Conservation (phyloP, 2,888 invertebrate species). For the Trachelus tabidus region DNA sequence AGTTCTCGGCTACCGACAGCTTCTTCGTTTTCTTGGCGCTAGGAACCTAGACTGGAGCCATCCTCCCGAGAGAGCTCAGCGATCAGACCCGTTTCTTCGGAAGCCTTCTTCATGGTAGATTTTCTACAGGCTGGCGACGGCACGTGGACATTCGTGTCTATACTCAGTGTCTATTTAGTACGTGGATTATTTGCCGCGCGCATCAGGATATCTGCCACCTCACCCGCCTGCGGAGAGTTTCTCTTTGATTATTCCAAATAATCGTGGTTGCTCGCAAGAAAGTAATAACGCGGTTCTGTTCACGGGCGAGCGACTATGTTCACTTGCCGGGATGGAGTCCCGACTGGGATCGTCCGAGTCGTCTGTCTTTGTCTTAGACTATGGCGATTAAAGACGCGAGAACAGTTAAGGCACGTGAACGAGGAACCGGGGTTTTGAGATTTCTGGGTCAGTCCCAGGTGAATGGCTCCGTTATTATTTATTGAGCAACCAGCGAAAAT, state of each 20-base stretch:
- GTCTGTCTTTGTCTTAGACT: background rate
- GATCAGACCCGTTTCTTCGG: slow-evolving; percentile 28
- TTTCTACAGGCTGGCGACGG: background rate
- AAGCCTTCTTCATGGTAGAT: background rate
- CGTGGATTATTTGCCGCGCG: slow-evolving; percentile 41
- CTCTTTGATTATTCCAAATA: slow-evolving; percentile 42
- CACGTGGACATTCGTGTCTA: background rate
- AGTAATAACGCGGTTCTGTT: slow-evolving; percentile 20
- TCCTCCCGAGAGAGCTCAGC: slow-evolving; percentile 15
- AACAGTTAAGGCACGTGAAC: background rate
- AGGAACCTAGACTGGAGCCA: slow-evolving; percentile 19
- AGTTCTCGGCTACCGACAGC: background rate
- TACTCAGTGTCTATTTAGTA: slow-evolving; percentile 50
- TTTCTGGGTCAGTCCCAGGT: slow-evolving; percentile 1
- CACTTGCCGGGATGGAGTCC: background rate
- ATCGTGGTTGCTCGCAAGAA: slow-evolving; percentile 14
- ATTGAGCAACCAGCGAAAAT: background rate
- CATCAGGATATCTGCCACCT: background rate
- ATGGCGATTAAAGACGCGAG: background rate
- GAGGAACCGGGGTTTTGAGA: background rate
- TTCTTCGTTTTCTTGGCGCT: slow-evolving; percentile 5
- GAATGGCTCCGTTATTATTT: background rate
- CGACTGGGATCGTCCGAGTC: background rate
- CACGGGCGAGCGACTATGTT: background rate
- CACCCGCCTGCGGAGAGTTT: slow-evolving; percentile 39